phyloP scores from a whole-genome alignment of 2,113 vertebrate species.

The Etheostoma cragini region DNA sequence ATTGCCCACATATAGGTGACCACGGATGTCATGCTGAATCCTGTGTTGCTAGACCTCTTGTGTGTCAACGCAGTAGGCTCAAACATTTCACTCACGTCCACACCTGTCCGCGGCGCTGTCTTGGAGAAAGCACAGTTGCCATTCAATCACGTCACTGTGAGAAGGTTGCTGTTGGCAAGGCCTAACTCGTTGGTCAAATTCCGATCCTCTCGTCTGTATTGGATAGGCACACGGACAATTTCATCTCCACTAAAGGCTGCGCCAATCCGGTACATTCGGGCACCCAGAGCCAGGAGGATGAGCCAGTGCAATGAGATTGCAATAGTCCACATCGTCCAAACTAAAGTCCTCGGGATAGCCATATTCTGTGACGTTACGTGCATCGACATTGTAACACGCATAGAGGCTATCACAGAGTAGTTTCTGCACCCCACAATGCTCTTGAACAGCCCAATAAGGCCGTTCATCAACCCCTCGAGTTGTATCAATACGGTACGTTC shows the following conservation, averaged over 20 bases:
- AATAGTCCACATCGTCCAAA: neutral
- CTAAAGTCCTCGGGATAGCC: neutral
- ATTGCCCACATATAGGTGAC: conserved; percentile 29
- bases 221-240: too few relatives aligned
- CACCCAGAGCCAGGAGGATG: neutral
- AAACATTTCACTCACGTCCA: neutral
- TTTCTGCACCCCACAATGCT: neutral
- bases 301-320: neutral
- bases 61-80: neutral
- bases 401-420: neutral
- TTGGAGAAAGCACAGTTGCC: neutral
- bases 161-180: rapidly evolving
- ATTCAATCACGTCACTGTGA: neutral
- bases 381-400: neutral
- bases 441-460: neutral
- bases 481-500: neutral
- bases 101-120: too few relatives aligned
- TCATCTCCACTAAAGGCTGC: too few relatives aligned
- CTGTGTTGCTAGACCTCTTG: rapidly evolving
- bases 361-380: neutral
- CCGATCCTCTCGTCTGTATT: neutral
- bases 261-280: neutral
- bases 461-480: neutral
- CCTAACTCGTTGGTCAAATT: neutral
- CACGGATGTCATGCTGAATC: neutral